Evolutionary conservation across 2,113 vertebrate genomes (phyloP).

Genomic region (Nothoprocta perdicaria): DNA sequence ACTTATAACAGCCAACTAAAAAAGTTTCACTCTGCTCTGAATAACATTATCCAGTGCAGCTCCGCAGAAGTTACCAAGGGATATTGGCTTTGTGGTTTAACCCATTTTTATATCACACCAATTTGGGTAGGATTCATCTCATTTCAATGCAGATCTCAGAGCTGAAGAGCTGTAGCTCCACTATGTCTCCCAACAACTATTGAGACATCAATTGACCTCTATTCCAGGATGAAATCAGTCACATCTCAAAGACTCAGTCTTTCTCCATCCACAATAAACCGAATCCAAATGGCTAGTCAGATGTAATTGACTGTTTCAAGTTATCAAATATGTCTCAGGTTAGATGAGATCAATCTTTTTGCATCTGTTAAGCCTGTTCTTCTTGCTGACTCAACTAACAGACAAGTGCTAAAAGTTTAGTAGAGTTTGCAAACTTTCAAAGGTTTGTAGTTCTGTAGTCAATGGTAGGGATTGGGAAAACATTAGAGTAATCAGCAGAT

Average conservation of each 20-base stretch:
- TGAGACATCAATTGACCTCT: neutral
- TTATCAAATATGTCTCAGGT: neutral
- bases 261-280: too few relatives aligned
- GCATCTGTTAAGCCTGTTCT: neutral
- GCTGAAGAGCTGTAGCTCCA: neutral
- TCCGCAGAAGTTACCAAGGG: neutral
- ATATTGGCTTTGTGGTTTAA: neutral
- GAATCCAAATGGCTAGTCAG: too few relatives aligned
- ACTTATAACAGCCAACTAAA: neutral
- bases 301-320: neutral
- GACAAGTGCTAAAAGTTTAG: neutral
- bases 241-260: neutral
- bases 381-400: neutral
- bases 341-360: neutral
- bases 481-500: slow-evolving; percentile 17
- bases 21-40: neutral
- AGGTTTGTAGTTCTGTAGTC: neutral
- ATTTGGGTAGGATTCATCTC: neutral
- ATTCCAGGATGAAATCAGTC: neutral
- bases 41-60: neutral
- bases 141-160: neutral
- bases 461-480: neutral
- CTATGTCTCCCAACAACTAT: neutral
- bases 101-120: neutral
- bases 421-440: neutral